Evolutionary conservation across 2,797 vertebrate species (phyloP), one percentile per base, ranked within the genome.

Genomic region (Brotula barbata): DNA sequence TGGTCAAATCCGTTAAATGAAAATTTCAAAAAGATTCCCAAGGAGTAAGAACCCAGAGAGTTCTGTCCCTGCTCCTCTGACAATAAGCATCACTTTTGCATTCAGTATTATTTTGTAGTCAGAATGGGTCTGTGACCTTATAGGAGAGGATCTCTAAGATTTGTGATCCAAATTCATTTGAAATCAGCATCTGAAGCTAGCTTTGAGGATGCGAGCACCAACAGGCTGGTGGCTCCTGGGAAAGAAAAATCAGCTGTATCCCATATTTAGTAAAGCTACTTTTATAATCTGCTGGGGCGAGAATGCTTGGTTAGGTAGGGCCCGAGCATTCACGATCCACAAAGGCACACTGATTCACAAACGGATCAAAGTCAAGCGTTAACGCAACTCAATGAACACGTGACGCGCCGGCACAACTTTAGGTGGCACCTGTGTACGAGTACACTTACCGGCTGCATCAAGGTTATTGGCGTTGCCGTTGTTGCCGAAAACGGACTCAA

Each of bases 401-500:
- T 47, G 44, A 46, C 17, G 37, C 50, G 17, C 22, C 12, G 21
- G 12, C 28, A 10, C 21, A 54, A 54, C 70, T 64, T 59, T n/a
- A 52, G 63, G 42, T 45, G 68, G 67, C 60, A 68, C 53, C 45
- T 62, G 21, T 53, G 50, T 22, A 39, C 20, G 21, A 56, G 50
- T 22, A 39, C 20, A 66, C 92, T 91, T 93, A 97, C 96, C 96
- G 67, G 92, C 80, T 73, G 93, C 82, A 85, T 97, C 94, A 84
- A 94, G 68, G 82, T 90, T 90, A 88, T 93, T 90, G 60, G 89
- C 92, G 7, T 93, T 89, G 76, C 92, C 89, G 80, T 95, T 97
- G 90, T 94, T 96, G 88, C 96, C 96, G 84, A 98, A 98, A 54
- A 98, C 96, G 1, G 95, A 97, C 79, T 98, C 96, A 85, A 98